Evolutionary conservation across 1,140 invertebrate genomes (phyloP).

Genomic region (Pachyrhynchus sulphureomaculatus): DNA sequence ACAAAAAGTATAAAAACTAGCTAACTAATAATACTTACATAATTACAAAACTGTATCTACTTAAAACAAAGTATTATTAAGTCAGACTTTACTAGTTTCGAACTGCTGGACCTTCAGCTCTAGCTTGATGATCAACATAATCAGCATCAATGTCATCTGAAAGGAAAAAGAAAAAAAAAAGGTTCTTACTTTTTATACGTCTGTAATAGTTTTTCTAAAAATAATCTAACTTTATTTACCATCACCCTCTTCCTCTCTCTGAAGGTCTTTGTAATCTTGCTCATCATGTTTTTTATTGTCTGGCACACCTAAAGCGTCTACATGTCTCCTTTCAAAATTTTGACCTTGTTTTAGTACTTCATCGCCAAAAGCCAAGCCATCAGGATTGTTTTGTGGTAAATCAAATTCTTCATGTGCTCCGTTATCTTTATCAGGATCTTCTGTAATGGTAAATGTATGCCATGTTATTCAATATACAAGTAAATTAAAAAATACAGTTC

Average conservation of each 20-base stretch:
- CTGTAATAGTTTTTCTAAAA: background rate
- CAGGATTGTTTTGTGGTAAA: conserved; percentile 20
- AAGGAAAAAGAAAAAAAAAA: conserved; percentile 23
- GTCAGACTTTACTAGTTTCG: conserved; percentile 36
- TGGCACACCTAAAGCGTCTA: conserved; percentile 16
- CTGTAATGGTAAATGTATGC: too few species aligned
- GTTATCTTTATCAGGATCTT: conserved; percentile 45
- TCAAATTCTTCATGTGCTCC: conserved; percentile 45
- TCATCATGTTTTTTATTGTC: conserved; percentile 31
- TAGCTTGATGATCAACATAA: conserved; percentile 31
- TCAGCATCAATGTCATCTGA: conserved; percentile 42
- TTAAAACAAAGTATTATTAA: background rate
- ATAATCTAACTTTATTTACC: background rate
- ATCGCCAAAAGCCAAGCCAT: conserved; percentile 29
- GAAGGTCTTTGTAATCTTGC: conserved; percentile 36
- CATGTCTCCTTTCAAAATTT: conserved; percentile 27
- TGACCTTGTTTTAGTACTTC: conserved; percentile 24
- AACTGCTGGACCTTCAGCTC: conserved; percentile 37
- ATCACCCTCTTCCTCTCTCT: conserved; percentile 35
- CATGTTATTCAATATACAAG: too few species aligned
- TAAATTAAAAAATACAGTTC: too few species aligned
- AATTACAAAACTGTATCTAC: background rate
- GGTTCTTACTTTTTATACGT: too few species aligned
- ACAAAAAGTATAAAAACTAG: conserved; percentile 16
- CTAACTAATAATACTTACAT: conserved; percentile 24